Percentiles rank a stretch among this genome's conserved stretches.
These are phyloP conservation scores for Empidonax alnorum DNA, from an alignment of 2,113 vertebrate genomes.

Conservation along the genomic window DNA sequence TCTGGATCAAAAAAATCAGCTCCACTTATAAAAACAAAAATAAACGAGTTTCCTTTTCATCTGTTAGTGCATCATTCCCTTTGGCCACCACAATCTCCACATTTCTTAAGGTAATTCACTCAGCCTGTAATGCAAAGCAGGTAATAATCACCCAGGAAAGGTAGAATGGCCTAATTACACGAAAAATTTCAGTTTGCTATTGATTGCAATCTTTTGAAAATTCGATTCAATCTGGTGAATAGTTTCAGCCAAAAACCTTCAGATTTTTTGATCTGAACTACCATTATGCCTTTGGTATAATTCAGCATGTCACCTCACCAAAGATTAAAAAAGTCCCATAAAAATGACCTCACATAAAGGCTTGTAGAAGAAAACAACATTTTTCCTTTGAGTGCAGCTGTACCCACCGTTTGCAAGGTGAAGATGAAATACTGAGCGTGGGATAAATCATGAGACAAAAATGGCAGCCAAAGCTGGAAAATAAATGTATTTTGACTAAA, in stretches of 20 bases:
- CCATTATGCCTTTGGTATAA: background rate
- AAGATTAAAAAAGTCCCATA: background rate
- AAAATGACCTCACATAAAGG: background rate
- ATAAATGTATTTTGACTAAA: background rate
- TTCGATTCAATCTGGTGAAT: background rate
- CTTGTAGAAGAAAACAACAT: background rate
- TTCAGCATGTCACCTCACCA: background rate
- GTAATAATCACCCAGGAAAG: background rate
- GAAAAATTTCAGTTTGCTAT: background rate
- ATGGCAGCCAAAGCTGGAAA: fast-evolving
- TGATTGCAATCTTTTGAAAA: background rate
- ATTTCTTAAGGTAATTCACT: background rate
- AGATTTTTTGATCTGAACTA: background rate
- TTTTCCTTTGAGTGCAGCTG: background rate
- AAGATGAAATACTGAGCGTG: background rate
- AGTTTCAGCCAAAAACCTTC: background rate
- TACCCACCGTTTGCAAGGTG: background rate
- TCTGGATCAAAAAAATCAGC: background rate
- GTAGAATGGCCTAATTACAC: background rate
- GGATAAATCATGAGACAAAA: background rate
- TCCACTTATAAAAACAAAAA: background rate
- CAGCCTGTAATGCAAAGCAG: background rate
- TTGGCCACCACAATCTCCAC: background rate
- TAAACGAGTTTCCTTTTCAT: background rate
- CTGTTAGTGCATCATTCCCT: background rate